A percentile compares a stretch with the other conserved stretches of the same genome.
Evolutionary conservation across 2,888 invertebrate genomes (phyloP).

Genomic region (Julus scanicus): DNA sequence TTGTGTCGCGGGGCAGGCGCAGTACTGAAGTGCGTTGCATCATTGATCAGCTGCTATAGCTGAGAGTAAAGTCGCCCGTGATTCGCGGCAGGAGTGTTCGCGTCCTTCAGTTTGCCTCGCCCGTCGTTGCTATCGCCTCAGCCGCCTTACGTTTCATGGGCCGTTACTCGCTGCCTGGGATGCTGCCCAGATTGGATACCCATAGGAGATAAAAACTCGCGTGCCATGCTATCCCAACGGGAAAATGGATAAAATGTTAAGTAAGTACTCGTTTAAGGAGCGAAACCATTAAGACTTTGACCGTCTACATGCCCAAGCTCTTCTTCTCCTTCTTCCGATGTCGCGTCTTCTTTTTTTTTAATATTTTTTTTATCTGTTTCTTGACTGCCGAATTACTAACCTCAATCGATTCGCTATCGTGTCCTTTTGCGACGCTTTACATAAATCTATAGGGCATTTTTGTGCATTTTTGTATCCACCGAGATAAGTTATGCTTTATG

Average conservation of each 20-base stretch:
- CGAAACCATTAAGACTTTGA: neutral
- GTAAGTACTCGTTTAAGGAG: constrained; percentile 12
- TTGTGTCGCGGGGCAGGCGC: neutral
- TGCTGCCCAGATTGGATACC: constrained; percentile 49
- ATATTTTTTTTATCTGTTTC: neutral
- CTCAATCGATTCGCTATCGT: neutral
- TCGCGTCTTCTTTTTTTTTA: neutral
- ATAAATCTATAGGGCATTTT: too few species aligned
- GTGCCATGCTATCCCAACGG: constrained; percentile 51
- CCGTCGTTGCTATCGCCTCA: neutral
- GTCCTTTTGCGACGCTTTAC: neutral
- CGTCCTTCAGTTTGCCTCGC: neutral
- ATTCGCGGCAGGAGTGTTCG: neutral
- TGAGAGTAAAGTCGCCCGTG: neutral
- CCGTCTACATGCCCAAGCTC: neutral
- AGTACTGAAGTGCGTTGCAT: neutral
- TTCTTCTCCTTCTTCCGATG: neutral
- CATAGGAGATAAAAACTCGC: constrained; percentile 37
- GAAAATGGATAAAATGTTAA: constrained; percentile 50
- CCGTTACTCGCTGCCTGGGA: neutral
- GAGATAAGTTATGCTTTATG: too few species aligned
- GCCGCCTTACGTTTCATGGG: neutral
- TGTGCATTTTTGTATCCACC: too few species aligned
- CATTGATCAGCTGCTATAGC: constrained; percentile 18
- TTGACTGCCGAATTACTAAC: neutral